Percentiles rank a stretch among this genome's conserved stretches.
These are phyloP conservation scores for Oxyruncus cristatus DNA, from an alignment of 2,113 vertebrate species.

Conservation along the genomic window DNA sequence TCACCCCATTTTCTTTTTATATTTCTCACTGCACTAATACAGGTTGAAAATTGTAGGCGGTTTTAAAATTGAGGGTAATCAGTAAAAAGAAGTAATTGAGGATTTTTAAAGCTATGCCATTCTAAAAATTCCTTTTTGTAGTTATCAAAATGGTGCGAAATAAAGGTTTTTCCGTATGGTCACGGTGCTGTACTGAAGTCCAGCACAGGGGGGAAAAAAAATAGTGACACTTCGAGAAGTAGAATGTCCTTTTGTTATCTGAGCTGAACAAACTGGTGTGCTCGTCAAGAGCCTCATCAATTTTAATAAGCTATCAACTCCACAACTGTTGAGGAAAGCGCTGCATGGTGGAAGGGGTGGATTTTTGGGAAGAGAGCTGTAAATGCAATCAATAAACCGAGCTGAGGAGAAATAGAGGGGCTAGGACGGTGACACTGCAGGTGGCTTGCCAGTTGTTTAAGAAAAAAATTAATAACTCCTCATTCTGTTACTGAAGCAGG, in stretches of 20 bases:
- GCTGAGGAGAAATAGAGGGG: not conserved
- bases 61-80: not conserved
- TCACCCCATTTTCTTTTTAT: not conserved
- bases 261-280: not conserved
- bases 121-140: not conserved
- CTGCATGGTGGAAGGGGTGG: not conserved
- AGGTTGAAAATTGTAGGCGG: not conserved
- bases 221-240: not conserved
- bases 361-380: not conserved
- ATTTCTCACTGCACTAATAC: not conserved
- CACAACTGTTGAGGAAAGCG: not conserved
- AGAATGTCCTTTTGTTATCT: not conserved
- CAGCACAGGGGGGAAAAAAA: not conserved
- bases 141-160: not conserved
- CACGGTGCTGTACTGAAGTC: not conserved
- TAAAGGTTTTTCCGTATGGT: not conserved
- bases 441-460: not conserved
- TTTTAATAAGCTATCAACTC: slow-evolving; percentile 35
- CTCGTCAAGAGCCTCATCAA: slow-evolving; percentile 27
- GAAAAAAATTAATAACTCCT: not conserved
- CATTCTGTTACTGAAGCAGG: not conserved
- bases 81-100: not conserved
- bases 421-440: not conserved
- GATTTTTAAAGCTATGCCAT: not conserved
- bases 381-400: not conserved